Base-by-base conservation (phyloP, 2,113 vertebrate genomes). In the Laterallus jamaicensis region DNA sequence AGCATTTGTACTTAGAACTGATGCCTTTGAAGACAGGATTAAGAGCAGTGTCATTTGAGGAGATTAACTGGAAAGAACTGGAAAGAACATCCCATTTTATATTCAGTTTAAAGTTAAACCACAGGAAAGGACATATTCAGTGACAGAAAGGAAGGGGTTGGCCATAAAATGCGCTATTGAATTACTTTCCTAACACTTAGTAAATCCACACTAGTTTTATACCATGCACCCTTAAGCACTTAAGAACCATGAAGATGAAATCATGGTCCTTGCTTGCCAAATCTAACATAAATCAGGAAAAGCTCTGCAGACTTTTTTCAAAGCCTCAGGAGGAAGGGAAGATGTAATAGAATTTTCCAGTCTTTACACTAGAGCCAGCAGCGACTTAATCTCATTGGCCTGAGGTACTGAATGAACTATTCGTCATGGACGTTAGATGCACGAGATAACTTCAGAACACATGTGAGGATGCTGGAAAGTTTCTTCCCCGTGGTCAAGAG, bases 221-320 rank as follows among this genome's bases (percentile, higher is more conserved):
- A 71, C 59, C 71, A 76, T 15, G 32, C 15, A 52, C 20, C 54
- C 59, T 90, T 92, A 95, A 90, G 82, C 50, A 62, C 32, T 89
- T 74, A 84, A 89, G 85, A 78, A 67, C 52, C 69, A 66, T 62
- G 35, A 58, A 77, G 78, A 93, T 75, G 87, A 96, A 84, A 84
- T 84, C 82, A 70, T 40, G 18, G 40, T 62, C 18, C n/a, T 70
- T 75, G 44, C 69, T 82, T 95, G 42, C 40, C 52, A 87, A 81
- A 89, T 67, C 40, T 85, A 68, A 64, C 67, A 79, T 76, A 86
- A 88, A 82, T 85, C 79, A 76, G 20, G 39, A 85, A 73, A 82
- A 90, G 10, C 16, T 16, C 32, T 80, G 35, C 52, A 68, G 75
- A 32, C 7, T 5, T 85, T 94, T 64, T 66, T 85, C 52, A 88